Evolutionary conservation across 2,113 vertebrate species (phyloP).

Genomic region (Todiramphus chloris): DNA sequence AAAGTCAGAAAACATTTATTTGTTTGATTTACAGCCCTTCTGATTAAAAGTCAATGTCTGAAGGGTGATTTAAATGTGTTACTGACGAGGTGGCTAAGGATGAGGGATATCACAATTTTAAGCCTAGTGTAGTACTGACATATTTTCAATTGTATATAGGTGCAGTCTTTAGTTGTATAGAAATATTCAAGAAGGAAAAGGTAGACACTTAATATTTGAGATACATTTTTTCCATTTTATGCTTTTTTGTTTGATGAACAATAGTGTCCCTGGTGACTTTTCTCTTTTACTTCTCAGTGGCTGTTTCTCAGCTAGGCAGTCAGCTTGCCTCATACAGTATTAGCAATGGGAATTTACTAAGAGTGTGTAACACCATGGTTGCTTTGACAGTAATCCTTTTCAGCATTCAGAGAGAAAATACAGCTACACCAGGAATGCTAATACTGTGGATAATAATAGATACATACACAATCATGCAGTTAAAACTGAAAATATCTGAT

Average conservation of each 20-base stretch:
- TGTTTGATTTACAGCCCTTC: background rate
- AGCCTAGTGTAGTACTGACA: background rate
- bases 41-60: background rate
- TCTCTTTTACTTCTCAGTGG: background rate
- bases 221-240: background rate
- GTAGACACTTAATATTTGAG: background rate
- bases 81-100: background rate
- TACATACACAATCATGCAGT: background rate
- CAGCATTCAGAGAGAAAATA: background rate
- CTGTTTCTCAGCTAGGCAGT: background rate
- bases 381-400: background rate
- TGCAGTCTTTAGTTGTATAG: background rate
- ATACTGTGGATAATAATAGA: background rate
- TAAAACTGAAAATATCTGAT: background rate
- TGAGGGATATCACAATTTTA: background rate
- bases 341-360: background rate
- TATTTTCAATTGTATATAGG: background rate
- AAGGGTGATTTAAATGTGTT: background rate
- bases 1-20: background rate
- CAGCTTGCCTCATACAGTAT: background rate
- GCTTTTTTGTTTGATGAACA: background rate
- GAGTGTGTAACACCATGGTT: background rate
- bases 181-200: background rate
- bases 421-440: background rate
- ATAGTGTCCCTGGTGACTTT: background rate